Evolutionary conservation across 2,113 vertebrate species (phyloP).

Genomic region (Pantherophis guttatus): DNA sequence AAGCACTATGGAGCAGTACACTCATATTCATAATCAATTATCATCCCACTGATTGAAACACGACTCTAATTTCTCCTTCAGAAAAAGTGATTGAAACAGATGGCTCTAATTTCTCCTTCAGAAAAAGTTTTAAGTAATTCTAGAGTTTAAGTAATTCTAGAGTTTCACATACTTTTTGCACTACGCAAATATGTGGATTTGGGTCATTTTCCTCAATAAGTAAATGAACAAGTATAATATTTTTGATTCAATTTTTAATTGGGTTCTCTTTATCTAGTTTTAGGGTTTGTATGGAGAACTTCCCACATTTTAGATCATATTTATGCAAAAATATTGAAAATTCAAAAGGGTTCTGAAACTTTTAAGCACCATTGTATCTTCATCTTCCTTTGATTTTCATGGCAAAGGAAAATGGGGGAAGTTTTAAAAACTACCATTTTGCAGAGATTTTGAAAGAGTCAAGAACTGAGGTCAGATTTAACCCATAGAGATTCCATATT

Average conservation of each 20-base stretch:
- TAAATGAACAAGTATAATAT: neutral
- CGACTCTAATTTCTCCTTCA: neutral
- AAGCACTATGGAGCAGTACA: neutral
- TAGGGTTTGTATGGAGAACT: neutral
- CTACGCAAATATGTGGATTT: neutral
- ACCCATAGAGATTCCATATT: neutral
- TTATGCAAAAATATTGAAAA: neutral
- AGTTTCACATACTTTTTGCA: neutral
- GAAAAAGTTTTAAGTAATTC: neutral
- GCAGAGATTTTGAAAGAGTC: neutral
- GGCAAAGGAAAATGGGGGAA: neutral
- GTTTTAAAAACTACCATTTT: neutral
- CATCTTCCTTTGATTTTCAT: neutral
- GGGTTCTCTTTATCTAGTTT: neutral
- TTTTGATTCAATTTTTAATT: neutral
- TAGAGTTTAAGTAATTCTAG: neutral
- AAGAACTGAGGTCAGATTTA: neutral
- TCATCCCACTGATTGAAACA: neutral
- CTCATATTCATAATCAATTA: neutral
- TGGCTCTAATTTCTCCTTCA: neutral
- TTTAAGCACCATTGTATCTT: neutral
- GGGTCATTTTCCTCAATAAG: neutral
- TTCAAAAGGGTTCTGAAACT: neutral
- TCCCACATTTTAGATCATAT: neutral
- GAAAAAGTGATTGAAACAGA: neutral